Conservation (phyloP, 2,113 vertebrate species). For the Pachypanchax playfairii region DNA sequence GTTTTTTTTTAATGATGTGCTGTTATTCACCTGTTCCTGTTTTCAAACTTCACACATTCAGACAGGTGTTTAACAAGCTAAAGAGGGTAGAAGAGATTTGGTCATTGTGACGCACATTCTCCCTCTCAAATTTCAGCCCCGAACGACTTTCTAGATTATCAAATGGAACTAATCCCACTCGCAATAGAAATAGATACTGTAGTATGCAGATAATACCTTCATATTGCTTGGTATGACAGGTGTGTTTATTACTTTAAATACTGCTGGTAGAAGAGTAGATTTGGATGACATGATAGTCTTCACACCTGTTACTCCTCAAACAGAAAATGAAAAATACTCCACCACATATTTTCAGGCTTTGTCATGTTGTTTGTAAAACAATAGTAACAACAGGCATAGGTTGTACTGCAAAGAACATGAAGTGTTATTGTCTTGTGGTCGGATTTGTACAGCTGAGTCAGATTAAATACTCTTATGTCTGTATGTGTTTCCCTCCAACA, state of each 20-base stretch:
- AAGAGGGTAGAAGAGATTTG: background rate
- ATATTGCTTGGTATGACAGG: too few species aligned
- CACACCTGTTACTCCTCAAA: too few species aligned
- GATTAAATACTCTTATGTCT: slow-evolving; percentile 7
- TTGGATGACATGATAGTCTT: too few species aligned
- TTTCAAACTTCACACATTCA: slow-evolving; percentile 27
- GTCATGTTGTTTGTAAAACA: slow-evolving; percentile 17
- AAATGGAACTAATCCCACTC: background rate
- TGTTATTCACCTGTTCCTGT: slow-evolving; percentile 66
- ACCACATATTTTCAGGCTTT: background rate
- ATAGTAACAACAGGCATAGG: slow-evolving; percentile 17
- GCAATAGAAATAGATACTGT: background rate
- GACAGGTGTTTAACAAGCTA: slow-evolving; percentile 22
- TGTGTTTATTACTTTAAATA: background rate
- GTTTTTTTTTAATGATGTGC: slow-evolving; percentile 22
- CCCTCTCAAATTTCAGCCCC: background rate
- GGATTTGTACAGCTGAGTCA: slow-evolving; percentile 5
- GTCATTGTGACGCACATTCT: background rate
- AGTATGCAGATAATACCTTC: background rate
- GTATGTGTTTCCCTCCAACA: too few species aligned
- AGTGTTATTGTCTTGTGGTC: background rate
- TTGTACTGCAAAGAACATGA: background rate
- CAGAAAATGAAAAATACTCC: background rate
- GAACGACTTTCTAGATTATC: background rate
- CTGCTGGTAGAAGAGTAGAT: background rate